Evolutionary conservation across 2,797 vertebrate genomes (phyloP), one percentile per base, ranked within the genome.

Genomic region (Nyctalus aviator): DNA sequence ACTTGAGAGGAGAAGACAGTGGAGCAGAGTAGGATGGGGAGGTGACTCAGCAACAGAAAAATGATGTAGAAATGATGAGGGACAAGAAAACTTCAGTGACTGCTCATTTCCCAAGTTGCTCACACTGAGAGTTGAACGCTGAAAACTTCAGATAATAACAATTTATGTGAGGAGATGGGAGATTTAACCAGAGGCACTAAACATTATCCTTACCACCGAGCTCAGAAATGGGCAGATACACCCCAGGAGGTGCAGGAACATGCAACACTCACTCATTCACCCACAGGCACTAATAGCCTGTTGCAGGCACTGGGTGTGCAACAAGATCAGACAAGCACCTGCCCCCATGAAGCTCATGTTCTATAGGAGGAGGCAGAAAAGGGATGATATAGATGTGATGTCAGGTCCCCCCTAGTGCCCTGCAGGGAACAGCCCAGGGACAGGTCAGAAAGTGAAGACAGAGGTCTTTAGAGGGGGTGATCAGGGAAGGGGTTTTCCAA

Each of bases 311-410:
- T 41, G 15, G 2, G 44, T 15, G 44, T 32, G 2, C 59, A 66
- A 20, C 37, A 46, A 15, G 20, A 20, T 35, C 35, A 30, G 44
- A 50, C 2, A 11, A 48, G 81, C 12, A 14, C 21, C 62, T 68
- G 3, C 81, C 62, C 44, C 0, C 8, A 6, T 10, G 12, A 17
- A 85, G 69, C 5, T 44, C 57, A 44, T 0, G 0, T 21, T 21
- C 37, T 18, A 6, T 17, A 50, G 6, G 17, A n/a, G 18, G 21
- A 44, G 59, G 5, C 4, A 18, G 30, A 64, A 18, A 46, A 77
- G 6, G 2, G 9, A 32, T 32, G 30, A 23, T 32, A 2, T 66
- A 48, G 30, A 66, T 83, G 41, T 11, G 59, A 10, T 23, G 20
- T 32, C 59, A 64, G 79, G 30, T 37, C 14, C 23, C 55, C n/a